Percentiles rank a stretch among this genome's conserved stretches.
Conservation (phyloP, 2,797 vertebrate genomes). For the Zalophus californianus region DNA sequence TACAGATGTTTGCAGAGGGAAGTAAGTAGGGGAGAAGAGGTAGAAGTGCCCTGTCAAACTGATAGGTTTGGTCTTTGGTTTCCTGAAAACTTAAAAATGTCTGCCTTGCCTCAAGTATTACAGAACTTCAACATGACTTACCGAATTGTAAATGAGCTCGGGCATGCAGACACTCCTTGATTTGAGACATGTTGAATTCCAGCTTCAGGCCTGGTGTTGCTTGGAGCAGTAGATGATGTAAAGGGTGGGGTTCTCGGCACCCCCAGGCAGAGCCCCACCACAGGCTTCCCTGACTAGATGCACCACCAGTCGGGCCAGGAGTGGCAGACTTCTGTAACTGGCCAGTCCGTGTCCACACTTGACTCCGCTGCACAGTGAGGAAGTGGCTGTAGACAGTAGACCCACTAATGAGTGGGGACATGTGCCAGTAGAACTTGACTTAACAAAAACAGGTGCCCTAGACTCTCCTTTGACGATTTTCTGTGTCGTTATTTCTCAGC, state of each 20-base stretch:
- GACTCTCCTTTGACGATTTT: not conserved
- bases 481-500: constrained; percentile 86
- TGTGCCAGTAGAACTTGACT: not conserved
- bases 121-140: not conserved
- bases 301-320: no score
- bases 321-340: fast-evolving
- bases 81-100: not conserved
- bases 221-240: not conserved
- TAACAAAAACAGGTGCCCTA: not conserved
- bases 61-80: not conserved
- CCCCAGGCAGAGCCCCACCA: not conserved
- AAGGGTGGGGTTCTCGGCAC: not conserved
- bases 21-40: no score
- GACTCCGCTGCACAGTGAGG: fast-evolving
- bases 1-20: not conserved
- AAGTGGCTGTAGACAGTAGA: not conserved
- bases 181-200: not conserved
- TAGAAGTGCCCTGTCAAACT: no score
- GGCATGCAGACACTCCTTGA: fast-evolving
- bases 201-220: not conserved
- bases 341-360: not conserved
- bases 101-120: not conserved
- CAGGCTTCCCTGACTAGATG: no score
- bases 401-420: fast-evolving
- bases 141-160: not conserved